Evolutionary conservation across 2,888 invertebrate species (phyloP).

Genomic region (Cactoblastis cactorum): DNA sequence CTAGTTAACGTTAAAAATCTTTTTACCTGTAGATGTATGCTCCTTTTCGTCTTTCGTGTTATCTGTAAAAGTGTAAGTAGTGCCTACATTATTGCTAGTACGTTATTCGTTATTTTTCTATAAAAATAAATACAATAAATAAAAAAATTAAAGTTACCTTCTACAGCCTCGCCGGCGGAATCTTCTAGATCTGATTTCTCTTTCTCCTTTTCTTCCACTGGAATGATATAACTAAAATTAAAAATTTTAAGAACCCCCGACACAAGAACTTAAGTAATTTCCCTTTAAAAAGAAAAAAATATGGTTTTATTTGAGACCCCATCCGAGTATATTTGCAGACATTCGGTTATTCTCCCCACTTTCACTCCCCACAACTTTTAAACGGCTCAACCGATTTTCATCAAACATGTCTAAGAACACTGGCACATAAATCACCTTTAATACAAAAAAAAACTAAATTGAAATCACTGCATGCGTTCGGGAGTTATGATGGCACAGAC

Average conservation of each 20-base stretch:
- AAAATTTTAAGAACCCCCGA: too few species aligned
- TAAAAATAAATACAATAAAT: constrained; percentile 3
- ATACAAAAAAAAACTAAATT: too few species aligned
- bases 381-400: too few species aligned
- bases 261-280: too few species aligned
- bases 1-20: not conserved
- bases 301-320: too few species aligned
- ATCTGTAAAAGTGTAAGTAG: constrained; percentile 51
- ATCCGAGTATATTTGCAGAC: too few species aligned
- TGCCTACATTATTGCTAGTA: constrained; percentile 38
- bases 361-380: too few species aligned
- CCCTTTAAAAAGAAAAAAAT: not conserved
- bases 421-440: too few species aligned
- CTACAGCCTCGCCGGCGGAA: constrained; percentile 46
- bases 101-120: constrained; percentile 1
- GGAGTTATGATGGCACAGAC: too few species aligned
- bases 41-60: constrained; percentile 50
- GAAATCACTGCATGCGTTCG: too few species aligned
- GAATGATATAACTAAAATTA: not conserved
- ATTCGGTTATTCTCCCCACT: too few species aligned
- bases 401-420: too few species aligned
- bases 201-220: constrained; percentile 38
- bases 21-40: constrained; percentile 38
- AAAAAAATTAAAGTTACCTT: constrained; percentile 27
- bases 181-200: constrained; percentile 63